Percentiles rank a stretch among this genome's conserved stretches.
These are phyloP conservation scores for Grantiella picta DNA, from an alignment of 2,113 vertebrate species.

Conservation along the genomic window DNA sequence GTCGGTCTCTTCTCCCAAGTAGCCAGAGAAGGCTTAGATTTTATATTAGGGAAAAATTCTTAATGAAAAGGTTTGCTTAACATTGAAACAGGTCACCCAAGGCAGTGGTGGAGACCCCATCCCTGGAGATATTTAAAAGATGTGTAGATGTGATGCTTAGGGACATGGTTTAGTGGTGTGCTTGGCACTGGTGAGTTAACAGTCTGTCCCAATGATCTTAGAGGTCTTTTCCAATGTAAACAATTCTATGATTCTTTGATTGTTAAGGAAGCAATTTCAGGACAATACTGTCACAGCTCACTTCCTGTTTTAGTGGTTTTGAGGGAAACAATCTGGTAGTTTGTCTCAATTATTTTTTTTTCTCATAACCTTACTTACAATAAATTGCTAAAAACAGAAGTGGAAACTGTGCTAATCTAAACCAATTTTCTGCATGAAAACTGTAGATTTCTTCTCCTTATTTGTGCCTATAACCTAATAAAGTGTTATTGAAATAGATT, in stretches of 20 bases:
- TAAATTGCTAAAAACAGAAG: not conserved
- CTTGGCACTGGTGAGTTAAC: not conserved
- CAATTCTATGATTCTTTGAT: not conserved
- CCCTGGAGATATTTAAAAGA: not conserved
- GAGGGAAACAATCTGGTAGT: not conserved
- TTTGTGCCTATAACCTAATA: conserved; percentile 2
- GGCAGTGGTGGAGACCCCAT: not conserved
- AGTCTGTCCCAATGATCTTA: not conserved
- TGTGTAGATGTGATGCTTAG: no score
- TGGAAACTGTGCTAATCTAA: not conserved
- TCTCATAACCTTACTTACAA: not conserved
- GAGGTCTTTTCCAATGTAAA: not conserved
- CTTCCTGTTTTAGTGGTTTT: not conserved
- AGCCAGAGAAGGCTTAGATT: not conserved
- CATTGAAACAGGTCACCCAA: accelerated
- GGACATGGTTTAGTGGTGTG: not conserved
- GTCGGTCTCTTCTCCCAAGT: not conserved
- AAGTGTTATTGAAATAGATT: not conserved
- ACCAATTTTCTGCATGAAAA: not conserved
- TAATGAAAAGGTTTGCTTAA: not conserved
- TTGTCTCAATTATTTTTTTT: not conserved
- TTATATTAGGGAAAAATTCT: not conserved
- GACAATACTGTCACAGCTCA: not conserved
- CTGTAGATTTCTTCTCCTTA: not conserved
- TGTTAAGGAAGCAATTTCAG: not conserved